phyloP scores from a whole-genome alignment of 1,140 invertebrate genomes.

The Callitettix versicolor region DNA sequence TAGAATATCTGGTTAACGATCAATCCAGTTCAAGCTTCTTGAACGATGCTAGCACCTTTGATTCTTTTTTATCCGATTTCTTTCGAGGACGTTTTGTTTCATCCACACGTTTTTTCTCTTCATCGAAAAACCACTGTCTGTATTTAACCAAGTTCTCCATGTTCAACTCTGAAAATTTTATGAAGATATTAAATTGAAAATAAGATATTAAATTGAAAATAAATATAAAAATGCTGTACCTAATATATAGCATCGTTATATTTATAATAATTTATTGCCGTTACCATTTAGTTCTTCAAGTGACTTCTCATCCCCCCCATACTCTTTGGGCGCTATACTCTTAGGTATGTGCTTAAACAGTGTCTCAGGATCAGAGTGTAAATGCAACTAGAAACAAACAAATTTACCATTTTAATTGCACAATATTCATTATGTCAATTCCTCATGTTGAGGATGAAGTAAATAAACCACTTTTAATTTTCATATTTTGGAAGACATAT shows the following conservation, averaged over 20 bases:
- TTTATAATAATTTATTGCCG: no score
- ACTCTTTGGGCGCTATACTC: conserved; percentile 20
- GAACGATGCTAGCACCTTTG: conserved; percentile 18
- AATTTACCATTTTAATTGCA: no score
- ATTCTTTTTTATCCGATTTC: background rate
- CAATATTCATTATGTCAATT: no score
- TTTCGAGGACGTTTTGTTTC: conserved; percentile 18
- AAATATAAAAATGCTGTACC: background rate
- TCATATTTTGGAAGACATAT: no score
- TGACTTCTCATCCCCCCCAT: conserved; percentile 17
- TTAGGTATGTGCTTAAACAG: conserved; percentile 13
- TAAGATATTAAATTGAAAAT: background rate
- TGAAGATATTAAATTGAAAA: no score
- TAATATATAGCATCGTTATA: background rate
- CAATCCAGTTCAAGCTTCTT: conserved; percentile 22
- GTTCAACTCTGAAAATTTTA: conserved; percentile 16
- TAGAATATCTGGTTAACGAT: background rate
- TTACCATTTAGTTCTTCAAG: conserved; percentile 18
- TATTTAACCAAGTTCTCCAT: conserved; percentile 15
- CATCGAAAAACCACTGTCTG: conserved; percentile 18
- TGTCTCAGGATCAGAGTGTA: conserved; percentile 19
- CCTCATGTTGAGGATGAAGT: no score
- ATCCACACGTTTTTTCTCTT: conserved; percentile 19
- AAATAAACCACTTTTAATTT: no score
- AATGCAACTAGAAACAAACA: conserved; percentile 18